Conservation (phyloP, 2,113 vertebrate species). For the Pantherophis guttatus region DNA sequence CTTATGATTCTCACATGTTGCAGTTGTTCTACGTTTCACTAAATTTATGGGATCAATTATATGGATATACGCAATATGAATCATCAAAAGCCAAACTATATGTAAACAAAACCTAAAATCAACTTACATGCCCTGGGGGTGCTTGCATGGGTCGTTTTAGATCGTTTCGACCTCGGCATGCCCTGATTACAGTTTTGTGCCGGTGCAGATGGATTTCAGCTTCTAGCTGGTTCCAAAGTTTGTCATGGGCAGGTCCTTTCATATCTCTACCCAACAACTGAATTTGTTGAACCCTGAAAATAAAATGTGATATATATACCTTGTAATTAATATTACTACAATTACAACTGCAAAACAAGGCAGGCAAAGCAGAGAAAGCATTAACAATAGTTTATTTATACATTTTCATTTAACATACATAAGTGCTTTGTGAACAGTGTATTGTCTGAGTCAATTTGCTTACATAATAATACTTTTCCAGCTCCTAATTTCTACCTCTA, state of each 20-base stretch:
- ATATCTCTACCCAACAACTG: slow-evolving; percentile 95
- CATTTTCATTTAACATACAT: too few species aligned
- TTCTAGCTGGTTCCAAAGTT: slow-evolving; percentile 97
- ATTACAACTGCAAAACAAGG: neutral
- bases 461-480: too few species aligned
- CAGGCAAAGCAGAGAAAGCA: neutral
- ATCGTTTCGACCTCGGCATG: slow-evolving; percentile 92
- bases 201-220: slow-evolving; percentile 98
- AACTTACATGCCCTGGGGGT: slow-evolving; percentile 90
- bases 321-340: neutral
- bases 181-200: slow-evolving; percentile 96
- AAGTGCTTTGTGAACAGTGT: too few species aligned
- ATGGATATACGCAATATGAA: neutral
- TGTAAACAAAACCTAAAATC: neutral
- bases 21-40: neutral
- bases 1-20: neutral
- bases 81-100: neutral
- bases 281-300: slow-evolving; percentile 93
- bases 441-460: too few species aligned
- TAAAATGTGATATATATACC: neutral
- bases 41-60: neutral
- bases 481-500: too few species aligned
- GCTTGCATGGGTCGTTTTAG: slow-evolving; percentile 87
- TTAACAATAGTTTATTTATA: neutral
- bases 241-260: slow-evolving; percentile 98